Percentiles rank a stretch among this genome's conserved stretches.
Conservation (phyloP, 1,140 invertebrate genomes). For the Panonychus citri region DNA sequence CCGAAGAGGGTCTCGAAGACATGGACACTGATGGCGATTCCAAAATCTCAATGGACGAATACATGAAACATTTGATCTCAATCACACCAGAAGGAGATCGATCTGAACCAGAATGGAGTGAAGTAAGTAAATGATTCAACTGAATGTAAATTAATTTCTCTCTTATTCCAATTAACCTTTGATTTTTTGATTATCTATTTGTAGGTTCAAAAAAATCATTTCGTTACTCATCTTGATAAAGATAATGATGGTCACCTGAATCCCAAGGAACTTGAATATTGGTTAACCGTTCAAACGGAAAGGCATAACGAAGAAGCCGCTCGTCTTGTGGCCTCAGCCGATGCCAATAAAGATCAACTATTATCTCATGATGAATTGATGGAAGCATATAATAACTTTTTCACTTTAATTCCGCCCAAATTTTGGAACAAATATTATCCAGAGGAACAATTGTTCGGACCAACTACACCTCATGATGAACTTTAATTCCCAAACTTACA, state of each 20-base stretch:
- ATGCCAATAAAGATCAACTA: slow-evolving; percentile 64
- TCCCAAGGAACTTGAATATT: slow-evolving; percentile 53
- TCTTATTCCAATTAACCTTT: not conserved
- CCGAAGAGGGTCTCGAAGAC: slow-evolving; percentile 82
- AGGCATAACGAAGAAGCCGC: slow-evolving; percentile 82
- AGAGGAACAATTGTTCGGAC: slow-evolving; percentile 36
- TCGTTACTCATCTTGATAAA: slow-evolving; percentile 51
- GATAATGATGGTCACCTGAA: slow-evolving; percentile 73
- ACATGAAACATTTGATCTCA: slow-evolving; percentile 30
- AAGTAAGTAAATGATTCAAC: slow-evolving; percentile 6
- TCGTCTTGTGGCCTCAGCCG: slow-evolving; percentile 83
- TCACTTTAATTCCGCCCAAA: slow-evolving; percentile 91
- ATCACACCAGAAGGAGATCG: slow-evolving; percentile 30
- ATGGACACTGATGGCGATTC: slow-evolving; percentile 89
- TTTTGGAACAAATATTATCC: slow-evolving; percentile 29
- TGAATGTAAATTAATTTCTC: not conserved
- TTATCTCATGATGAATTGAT: slow-evolving; percentile 76
- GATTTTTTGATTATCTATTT: not conserved
- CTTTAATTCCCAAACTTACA: too few species aligned
- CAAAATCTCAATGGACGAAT: slow-evolving; percentile 36
- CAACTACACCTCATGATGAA: slow-evolving; percentile 53
- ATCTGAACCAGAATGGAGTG: slow-evolving; percentile 48
- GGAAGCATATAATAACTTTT: slow-evolving; percentile 86
- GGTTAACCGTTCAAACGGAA: slow-evolving; percentile 90
- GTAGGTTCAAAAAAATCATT: slow-evolving; percentile 67